Conservation (phyloP, 2,888 invertebrate genomes). For the Limnephilus rhombicus region DNA sequence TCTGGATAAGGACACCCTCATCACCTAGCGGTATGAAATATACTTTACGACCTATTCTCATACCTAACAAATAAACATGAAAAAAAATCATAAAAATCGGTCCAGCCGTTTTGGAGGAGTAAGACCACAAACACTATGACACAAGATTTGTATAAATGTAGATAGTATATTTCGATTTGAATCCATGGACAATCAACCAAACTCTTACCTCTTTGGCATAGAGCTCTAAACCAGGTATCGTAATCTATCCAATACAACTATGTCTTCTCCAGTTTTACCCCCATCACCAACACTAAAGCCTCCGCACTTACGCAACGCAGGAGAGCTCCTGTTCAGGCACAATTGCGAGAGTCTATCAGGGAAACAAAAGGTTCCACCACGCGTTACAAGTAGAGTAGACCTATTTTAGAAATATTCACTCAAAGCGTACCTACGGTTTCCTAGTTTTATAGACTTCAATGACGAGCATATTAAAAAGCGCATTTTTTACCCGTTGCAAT, state of each 20-base stretch:
- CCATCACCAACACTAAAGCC: neutral
- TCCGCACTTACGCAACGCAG: constrained; percentile 20
- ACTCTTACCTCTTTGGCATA: too few relatives aligned
- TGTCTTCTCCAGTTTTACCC: neutral
- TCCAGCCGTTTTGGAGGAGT: too few relatives aligned
- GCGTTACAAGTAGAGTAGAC: neutral
- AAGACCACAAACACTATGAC: too few relatives aligned
- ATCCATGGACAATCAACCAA: too few relatives aligned
- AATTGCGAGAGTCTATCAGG: neutral
- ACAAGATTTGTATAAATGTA: too few relatives aligned
- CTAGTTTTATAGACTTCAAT: neutral
- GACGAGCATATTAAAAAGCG: neutral
- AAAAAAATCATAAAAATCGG: too few relatives aligned
- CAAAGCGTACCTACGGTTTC: neutral
- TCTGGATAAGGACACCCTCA: too few relatives aligned
- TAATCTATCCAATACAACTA: neutral
- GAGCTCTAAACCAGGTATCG: neutral
- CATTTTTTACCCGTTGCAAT: too few relatives aligned
- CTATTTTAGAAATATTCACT: neutral
- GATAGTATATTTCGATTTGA: too few relatives aligned
- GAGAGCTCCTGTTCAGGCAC: neutral
- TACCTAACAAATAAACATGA: too few relatives aligned
- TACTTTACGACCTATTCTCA: too few relatives aligned
- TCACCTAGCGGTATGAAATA: too few relatives aligned
- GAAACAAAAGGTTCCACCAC: constrained; percentile 6